Base-by-base conservation (phyloP, 2,888 invertebrate species). In the Protodeltote pygarga region DNA sequence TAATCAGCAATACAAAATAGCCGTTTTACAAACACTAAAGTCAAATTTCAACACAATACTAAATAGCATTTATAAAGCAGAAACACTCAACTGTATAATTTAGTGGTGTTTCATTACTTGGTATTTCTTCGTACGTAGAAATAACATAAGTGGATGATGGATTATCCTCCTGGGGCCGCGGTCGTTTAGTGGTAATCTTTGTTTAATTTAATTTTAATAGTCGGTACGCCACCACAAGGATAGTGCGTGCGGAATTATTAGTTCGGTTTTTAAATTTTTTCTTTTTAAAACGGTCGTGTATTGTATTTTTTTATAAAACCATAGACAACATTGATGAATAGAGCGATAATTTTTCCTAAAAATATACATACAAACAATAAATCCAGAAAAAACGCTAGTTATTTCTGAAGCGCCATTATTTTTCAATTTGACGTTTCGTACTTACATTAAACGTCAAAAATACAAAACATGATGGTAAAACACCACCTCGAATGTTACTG, bases 141-240 rank as follows among this genome's bases (percentile, higher is more conserved):
- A 66, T 54, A 64, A 68, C 68, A 53, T 71, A 73, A 79, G 76
- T 78, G 77, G 71, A 70, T 81, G 81, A 86, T 83, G 79, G 79
- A 85, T 84, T 76, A 75, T 67, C 65, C 64, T 53, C 64, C 52
- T 16, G 60, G 21, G 64, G 55, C 69, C 48, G 61, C 64, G 65
- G 69, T 66, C 81, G 77, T 80, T 85, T 83, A 83, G 77, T 63
- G 60, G 75, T 82, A 83, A 84, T 84, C 83, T 82, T 77, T 84
- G 83, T 81, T 86, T 88, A 85, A 87, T 87, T 85, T 82, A 83
- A 85, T 87, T 88, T 88, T 88, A 87, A 88, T 87, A 81, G 76
- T 59, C 24, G 27, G 60, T 69, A 66, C 64, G 71, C 68, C 65
- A 65, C 49, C 72, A 45, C 75, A 63, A 81, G 72, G 79, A 71